Evolutionary conservation across 1,140 invertebrate genomes (phyloP), one percentile per base, ranked within the genome.

Genomic region (Drosophila rufa): DNA sequence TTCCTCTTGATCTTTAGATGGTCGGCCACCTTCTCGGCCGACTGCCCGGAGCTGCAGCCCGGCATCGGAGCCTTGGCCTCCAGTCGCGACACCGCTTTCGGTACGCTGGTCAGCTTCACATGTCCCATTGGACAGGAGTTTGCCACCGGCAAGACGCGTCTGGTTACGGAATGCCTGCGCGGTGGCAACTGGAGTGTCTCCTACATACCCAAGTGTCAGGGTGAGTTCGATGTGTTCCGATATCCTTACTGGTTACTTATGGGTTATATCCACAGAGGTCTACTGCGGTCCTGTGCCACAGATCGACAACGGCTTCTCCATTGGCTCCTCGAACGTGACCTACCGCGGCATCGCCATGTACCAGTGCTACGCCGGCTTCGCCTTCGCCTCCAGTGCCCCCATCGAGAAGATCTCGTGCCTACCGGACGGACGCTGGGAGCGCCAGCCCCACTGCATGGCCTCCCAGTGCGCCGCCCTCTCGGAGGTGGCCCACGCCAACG

Each of bases 261-360:
- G 19, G 2, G 0, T 0, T 0, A 12, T 17, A 42, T 25, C 33
- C 93, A 30, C 94, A 97, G 98, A 98, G 94, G 97, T 99, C 17
- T 99, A 99, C 92, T 99, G 98, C 93, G 98, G 98, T 58, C 98
- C 98, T 38, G 98, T 99, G 27, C 98, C 98, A 62, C 98, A 99
- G 94, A 99, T 99, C 65, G 97, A 98, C 82, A 99, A 99, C 92
- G 98, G 98, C 50, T 99, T 99, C 92, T 99, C 98, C 1, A 98
- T 98, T 91, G 97, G 96, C 51, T 98, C 98, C 2, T 97, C 97
- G 0, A 99, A 99, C 92, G 98, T 99, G 4, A 99, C 98, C 1
- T 99, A 98, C 82, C 95, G 95, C 70, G 98, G 98, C 14, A 94
- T 98, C 76, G 98, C 98, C 25, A 98, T 97, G 75, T 99, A 99